Base-by-base conservation (phyloP, 2,113 vertebrate species). In the Odontophorus gujanensis region DNA sequence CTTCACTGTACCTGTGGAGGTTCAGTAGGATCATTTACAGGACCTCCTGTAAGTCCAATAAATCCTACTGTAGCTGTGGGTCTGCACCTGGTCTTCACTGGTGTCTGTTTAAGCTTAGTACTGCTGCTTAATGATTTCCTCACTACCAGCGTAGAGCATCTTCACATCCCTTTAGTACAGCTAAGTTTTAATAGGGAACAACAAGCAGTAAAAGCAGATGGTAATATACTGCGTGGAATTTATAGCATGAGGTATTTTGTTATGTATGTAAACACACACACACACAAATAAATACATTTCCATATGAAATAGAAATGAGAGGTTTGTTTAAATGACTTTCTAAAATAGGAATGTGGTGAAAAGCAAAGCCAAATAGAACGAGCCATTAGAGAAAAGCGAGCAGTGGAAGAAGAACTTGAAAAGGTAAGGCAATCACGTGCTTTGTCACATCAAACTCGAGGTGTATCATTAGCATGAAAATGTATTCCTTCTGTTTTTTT, bases 351-450 rank as follows among this genome's bases (percentile, higher is more conserved):
- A 94, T 99, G 98, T 97, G 98, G 97, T 66, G 98, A 99, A 96
- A 99, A 99, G 95, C 98, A 98, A 91, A 90, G 89, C 63, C 99
- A 98, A 97, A 97, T 99, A 61, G 98, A 99, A 90, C 98, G 98
- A 93, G 97, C 96, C 55, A 93, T 98, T 84, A 98, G 98, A 90
- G 99, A 99, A 95, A 99, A 98, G 94, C 98, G 97, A 94, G 98
- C 98, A 26, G 97, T 99, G 69, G 99, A 99, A 97, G 98, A 99
- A 94, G 99, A 99, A 92, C 98, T 99, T 36, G 98, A 98, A 93
- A 99, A 98, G 98, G 99, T 99, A 97, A 97, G 73, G 55, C 57
- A 67, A 20, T 62, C 91, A 16, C 59, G 22, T 45, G 15, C 25
- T 25, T 38, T 90, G 83, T 95, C 63, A 15, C 12, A 38, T 82